phyloP scores from a whole-genome alignment of 2,888 invertebrate genomes.

The Dolomedes plantarius region DNA sequence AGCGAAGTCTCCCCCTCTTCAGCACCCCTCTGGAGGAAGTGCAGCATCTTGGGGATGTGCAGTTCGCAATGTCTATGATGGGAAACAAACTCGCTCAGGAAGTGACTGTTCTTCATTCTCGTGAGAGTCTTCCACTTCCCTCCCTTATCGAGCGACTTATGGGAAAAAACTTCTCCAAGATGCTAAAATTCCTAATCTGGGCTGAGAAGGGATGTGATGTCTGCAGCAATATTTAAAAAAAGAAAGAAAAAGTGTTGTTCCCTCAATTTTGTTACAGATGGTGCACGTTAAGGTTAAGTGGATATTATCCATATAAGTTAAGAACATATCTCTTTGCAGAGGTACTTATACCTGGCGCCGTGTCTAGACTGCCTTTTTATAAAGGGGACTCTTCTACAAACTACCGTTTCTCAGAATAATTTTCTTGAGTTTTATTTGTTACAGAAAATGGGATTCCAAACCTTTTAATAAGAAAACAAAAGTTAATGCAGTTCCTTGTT shows the following conservation, averaged over 20 bases:
- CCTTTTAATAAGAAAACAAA: too few relatives aligned
- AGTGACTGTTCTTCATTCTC: conserved; percentile 58
- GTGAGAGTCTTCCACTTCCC: conserved; percentile 43
- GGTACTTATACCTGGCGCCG: neutral
- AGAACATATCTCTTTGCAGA: neutral
- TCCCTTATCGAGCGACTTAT: conserved; percentile 35
- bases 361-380: neutral
- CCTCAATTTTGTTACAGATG: conserved; percentile 13
- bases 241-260: neutral
- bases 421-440: too few relatives aligned
- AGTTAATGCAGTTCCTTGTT: too few relatives aligned
- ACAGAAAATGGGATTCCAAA: too few relatives aligned
- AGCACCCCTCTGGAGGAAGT: conserved; percentile 45
- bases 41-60: conserved; percentile 62
- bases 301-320: conserved; percentile 8
- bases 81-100: conserved; percentile 69
- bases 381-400: too few relatives aligned
- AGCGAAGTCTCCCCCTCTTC: conserved; percentile 47
- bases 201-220: conserved; percentile 56
- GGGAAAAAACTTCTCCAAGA: conserved; percentile 58
- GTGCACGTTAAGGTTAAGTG: conserved; percentile 4
- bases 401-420: too few relatives aligned
- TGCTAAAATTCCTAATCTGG: conserved; percentile 54
- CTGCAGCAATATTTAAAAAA: neutral
- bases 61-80: conserved; percentile 55